Evolutionary conservation across 2,797 vertebrate species (phyloP), one percentile per base, ranked within the genome.

Genomic region (Galaxias olidus): DNA sequence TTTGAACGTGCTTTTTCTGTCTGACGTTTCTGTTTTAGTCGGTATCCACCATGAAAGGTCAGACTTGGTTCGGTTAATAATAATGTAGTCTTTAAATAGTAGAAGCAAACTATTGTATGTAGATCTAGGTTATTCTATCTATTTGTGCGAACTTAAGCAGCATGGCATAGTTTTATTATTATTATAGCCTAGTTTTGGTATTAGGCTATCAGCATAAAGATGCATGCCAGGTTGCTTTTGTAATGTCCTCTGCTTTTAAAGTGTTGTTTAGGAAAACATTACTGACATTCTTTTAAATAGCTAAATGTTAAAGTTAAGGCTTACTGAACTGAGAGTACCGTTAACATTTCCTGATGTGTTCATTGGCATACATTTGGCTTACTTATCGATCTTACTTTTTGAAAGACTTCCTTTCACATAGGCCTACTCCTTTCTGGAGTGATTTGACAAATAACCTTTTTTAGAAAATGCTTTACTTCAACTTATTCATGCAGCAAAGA

Each of bases 31-130:
- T 69, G 80, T 60, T 1, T 88, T 83, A 85, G 85, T 89, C 85
- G 85, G 84, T 77, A 80, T 64, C 79, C 75, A 71, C 78, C 84
- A 85, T 81, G 80, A 87, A 89, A 88, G 86, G 83, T 88, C 84
- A 86, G 84, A 86, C 80, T 81, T 79, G 77, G 75, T 89, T 86
- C 83, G 77, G 77, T 76, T 86, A 78, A 86, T 87, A 86, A 87
- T 88, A 85, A 87, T 69, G 74, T 83, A 82, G 83, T 84, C 85
- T 89, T 85, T 85, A 87, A 88, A 88, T 88, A 86, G 85, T 76
- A 81, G 73, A 64, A 77, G 71, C 41, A 45, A 71, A 77, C 72
- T 42, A 0, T 70, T 71, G 79, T 71, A 72, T 81, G 80, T 84
- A 79, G 69, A 78, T 83, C 46, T 4, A 72, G 68, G 63, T 66